Base-by-base conservation (phyloP, 2,113 vertebrate genomes). In the Mionectes macconnelli region DNA sequence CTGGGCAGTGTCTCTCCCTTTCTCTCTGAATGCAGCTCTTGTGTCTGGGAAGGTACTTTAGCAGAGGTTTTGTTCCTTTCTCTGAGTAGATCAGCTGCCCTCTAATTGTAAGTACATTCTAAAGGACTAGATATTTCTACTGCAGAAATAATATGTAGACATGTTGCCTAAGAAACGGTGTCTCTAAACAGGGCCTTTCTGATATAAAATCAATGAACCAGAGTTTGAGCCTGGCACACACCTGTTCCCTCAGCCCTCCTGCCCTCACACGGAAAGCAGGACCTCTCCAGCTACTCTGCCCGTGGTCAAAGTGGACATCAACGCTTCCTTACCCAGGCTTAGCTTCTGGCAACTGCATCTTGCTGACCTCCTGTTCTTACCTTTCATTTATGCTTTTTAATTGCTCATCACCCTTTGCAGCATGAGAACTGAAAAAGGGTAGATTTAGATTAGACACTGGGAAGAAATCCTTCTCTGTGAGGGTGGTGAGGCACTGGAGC, bases 181-280 rank as follows among this genome's bases (percentile, higher is more conserved):
- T 16, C 17, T 62, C 9, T 35, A 33, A 47, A 35, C 1, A 21
- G 8, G 9, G 19, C 16, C 19, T 49, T 83, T 66, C 27, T 30
- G 22, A 37, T 66, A 33, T 50, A 52, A 59, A 24, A 4, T 1
- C 9, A 49, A 16, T 24, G 45, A 67, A 23, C n/a, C 63, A 50
- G 37, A 42, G 14, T 45, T 57, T 52, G 35, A 35, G 39, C 44
- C 23, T 70, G 59, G 50, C 53, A 31, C 23, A 18, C 23, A 14
- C 8, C 5, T 4, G 0, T 18, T 69, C 7, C n/a, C 42, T 55
- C 89, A 67, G 37, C 50, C 44, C 30, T 84, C 45, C 73, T 78
- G 50, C 40, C 24, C 42, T 37, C 35, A 20, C 25, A 22, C 28
- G 35, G 35, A 44, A 28, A 22, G 27, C 0, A 0, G 31, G 31